A percentile compares a stretch with the other conserved stretches of the same genome.
phyloP scores from a whole-genome alignment of 2,113 vertebrate genomes.

The Rhinolophus sinicus region DNA sequence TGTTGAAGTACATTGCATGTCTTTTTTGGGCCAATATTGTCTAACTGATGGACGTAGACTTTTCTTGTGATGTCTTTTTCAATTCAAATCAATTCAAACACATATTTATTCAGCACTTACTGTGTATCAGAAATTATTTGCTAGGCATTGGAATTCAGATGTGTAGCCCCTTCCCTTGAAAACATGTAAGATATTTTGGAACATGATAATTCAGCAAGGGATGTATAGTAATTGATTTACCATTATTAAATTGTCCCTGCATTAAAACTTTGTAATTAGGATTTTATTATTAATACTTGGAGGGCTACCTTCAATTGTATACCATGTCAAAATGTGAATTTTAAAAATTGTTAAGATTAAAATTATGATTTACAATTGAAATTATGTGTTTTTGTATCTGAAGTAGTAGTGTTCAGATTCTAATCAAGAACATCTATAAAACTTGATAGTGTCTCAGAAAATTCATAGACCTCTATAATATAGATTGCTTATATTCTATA shows the following conservation, averaged over 20 bases:
- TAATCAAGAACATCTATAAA: neutral
- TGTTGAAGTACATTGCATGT: neutral
- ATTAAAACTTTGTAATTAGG: constrained; percentile 3
- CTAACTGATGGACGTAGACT: neutral
- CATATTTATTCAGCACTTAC: neutral
- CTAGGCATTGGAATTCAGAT: neutral
- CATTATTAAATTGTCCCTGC: neutral
- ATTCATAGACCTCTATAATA: neutral
- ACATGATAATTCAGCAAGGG: neutral
- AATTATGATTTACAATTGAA: constrained; percentile 22
- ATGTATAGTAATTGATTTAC: constrained; percentile 42
- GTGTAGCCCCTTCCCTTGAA: neutral
- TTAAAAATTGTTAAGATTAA: constrained; percentile 37
- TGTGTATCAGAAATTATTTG: neutral
- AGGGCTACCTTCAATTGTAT: neutral
- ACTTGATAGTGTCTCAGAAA: constrained; percentile 6
- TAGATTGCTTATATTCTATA: neutral
- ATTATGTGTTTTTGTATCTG: constrained; percentile 30
- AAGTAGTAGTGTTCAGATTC: constrained; percentile 38
- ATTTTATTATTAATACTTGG: constrained; percentile 30
- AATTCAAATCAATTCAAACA: neutral
- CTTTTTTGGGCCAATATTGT: neutral
- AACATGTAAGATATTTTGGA: neutral
- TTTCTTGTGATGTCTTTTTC: constrained; percentile 28
- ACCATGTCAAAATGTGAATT: neutral